These are phyloP conservation scores for Decapterus maruadsi DNA, from an alignment of 2,797 vertebrate genomes.

Conservation along the genomic window DNA sequence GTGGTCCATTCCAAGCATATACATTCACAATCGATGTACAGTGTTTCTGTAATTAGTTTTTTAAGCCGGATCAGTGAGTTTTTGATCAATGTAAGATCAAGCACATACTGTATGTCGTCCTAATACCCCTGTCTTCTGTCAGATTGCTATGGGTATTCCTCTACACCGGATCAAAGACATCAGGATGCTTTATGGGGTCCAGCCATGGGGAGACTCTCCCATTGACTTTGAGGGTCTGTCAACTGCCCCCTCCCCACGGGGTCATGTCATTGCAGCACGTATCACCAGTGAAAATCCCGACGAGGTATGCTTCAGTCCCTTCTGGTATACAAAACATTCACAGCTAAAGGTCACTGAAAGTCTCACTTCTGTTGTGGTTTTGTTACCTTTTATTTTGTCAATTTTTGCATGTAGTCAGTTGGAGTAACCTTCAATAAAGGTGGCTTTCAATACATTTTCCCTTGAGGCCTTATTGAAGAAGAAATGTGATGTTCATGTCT, in stretches of 20 bases:
- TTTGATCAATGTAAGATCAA: not conserved
- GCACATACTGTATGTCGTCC: not conserved
- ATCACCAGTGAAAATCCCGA: conserved; percentile 99
- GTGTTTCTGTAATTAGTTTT: not conserved
- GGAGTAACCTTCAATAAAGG: too few species aligned
- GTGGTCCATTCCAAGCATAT: not conserved
- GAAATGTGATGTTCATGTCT: conserved; percentile 14
- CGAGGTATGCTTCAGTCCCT: conserved; percentile 86
- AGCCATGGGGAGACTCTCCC: conserved; percentile 93
- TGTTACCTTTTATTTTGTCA: not conserved
- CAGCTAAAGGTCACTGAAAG: not conserved
- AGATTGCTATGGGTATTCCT: conserved; percentile 98
- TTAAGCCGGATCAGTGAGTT: not conserved
- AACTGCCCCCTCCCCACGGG: conserved; percentile 92
- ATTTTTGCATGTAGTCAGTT: not conserved
- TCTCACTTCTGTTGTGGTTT: not conserved
- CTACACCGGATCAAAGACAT: conserved; percentile 93
- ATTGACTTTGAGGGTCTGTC: conserved; percentile 95
- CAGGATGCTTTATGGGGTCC: conserved; percentile 85
- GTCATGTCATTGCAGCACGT: conserved; percentile 98
- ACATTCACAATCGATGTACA: not conserved
- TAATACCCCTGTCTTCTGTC: not conserved
- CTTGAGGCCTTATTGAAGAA: not conserved
- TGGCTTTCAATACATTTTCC: too few species aligned
- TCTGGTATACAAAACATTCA: not conserved